Conservation (phyloP, 2,797 vertebrate genomes). For the Petrocephalus schoutedeni region DNA sequence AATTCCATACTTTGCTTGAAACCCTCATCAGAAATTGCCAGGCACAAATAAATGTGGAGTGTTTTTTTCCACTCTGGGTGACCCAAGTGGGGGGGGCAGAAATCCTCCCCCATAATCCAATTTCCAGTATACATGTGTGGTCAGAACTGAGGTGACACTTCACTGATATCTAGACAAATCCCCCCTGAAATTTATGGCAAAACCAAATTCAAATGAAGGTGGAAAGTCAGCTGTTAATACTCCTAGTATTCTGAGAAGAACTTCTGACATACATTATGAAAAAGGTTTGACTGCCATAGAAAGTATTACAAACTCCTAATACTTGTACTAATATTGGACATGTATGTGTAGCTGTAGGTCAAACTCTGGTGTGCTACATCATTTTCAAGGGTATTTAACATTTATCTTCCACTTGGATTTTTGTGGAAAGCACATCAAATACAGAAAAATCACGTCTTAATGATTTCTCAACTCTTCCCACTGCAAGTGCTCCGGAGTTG, state of each 20-base stretch:
- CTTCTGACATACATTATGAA: neutral
- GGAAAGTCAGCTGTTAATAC: neutral
- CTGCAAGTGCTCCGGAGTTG: neutral
- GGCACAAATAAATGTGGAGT: conserved; percentile 39
- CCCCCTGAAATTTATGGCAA: neutral
- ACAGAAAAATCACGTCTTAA: neutral
- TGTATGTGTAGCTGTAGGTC: neutral
- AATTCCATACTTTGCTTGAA: conserved; percentile 23
- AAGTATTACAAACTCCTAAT: neutral
- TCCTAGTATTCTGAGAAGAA: neutral
- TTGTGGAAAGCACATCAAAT: neutral
- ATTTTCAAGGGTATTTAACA: neutral
- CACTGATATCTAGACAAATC: neutral
- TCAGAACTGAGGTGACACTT: neutral
- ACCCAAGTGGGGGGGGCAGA: neutral
- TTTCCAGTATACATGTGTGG: neutral
- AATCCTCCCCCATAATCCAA: neutral
- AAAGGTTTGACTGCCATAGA: neutral
- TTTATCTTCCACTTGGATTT: neutral
- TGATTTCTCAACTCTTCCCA: neutral
- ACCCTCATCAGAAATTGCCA: conserved; percentile 39
- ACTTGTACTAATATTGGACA: neutral
- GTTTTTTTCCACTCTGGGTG: conserved; percentile 19
- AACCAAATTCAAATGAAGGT: neutral
- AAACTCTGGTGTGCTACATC: neutral